These are phyloP conservation scores for Pachyseris speciosa DNA, from an alignment of 64 coral and sea anemone genomes.

Conservation along the genomic window DNA sequence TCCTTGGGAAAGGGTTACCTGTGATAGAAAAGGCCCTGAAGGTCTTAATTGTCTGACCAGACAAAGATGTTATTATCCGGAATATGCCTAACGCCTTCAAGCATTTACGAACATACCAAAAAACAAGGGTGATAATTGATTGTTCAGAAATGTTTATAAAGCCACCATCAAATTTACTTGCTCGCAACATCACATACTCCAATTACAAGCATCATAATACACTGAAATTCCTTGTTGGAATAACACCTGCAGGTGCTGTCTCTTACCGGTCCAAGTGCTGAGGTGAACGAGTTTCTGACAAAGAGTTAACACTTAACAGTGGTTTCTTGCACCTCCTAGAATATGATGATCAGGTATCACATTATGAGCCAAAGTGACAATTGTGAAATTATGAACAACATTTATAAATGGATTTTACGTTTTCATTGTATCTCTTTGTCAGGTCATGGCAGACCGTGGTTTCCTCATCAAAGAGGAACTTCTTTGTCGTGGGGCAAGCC, in stretches of 20 bases:
- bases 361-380: not conserved
- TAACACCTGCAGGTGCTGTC: constrained; percentile 58
- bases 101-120: constrained; percentile 42
- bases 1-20: constrained; percentile 8
- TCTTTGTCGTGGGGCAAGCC: constrained; percentile 19
- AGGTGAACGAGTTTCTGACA: constrained; percentile 64
- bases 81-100: constrained; percentile 63
- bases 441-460: constrained; percentile 41
- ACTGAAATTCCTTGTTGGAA: constrained; percentile 61
- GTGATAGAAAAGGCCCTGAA: constrained; percentile 43
- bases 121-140: constrained; percentile 63
- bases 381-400: not conserved
- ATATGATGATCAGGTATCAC: constrained; percentile 45
- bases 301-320: constrained; percentile 56
- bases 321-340: constrained; percentile 51
- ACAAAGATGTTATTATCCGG: constrained; percentile 51
- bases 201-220: constrained; percentile 78
- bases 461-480: constrained; percentile 54
- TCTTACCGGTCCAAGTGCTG: constrained; percentile 68
- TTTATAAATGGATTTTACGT: not conserved
- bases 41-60: constrained; percentile 68
- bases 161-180: constrained; percentile 57
- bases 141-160: constrained; percentile 74
- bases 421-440: not conserved
- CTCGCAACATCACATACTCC: constrained; percentile 52